These are phyloP conservation scores for Emesis castigata DNA, from an alignment of 2,888 invertebrate genomes.

Conservation along the genomic window DNA sequence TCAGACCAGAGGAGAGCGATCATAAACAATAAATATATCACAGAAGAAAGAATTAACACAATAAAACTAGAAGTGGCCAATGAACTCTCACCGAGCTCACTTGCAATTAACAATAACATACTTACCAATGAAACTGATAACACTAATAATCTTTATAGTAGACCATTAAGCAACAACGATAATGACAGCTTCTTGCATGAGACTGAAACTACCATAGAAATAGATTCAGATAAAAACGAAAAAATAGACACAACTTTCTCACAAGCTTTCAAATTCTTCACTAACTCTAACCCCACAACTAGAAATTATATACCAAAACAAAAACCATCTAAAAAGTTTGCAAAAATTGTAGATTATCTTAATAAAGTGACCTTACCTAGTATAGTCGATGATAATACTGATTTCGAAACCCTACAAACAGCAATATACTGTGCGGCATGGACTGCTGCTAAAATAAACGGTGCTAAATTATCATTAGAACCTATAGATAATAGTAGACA, in stretches of 20 bases:
- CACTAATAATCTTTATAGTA: too few species aligned
- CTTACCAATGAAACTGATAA: too few species aligned
- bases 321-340: conserved; percentile 36
- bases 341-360: conserved; percentile 30
- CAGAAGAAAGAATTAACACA: neutral
- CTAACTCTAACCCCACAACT: neutral
- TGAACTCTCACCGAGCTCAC: neutral
- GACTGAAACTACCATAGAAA: too few species aligned
- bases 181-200: too few species aligned
- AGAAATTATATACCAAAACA: conserved; percentile 44
- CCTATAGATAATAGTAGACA: neutral
- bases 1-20: conserved; percentile 47
- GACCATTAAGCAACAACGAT: too few species aligned
- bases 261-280: neutral
- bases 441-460: conserved; percentile 28
- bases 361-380: conserved; percentile 27
- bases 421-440: conserved; percentile 38
- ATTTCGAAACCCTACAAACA: conserved; percentile 25
- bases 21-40: conserved; percentile 38
- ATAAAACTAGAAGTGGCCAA: neutral
- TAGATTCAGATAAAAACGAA: neutral
- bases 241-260: neutral
- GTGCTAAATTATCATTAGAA: neutral
- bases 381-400: conserved; percentile 1
- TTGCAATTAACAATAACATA: too few species aligned